Conservation (phyloP, 1,140 invertebrate genomes). For the Bursaphelenchus mucronatus region DNA sequence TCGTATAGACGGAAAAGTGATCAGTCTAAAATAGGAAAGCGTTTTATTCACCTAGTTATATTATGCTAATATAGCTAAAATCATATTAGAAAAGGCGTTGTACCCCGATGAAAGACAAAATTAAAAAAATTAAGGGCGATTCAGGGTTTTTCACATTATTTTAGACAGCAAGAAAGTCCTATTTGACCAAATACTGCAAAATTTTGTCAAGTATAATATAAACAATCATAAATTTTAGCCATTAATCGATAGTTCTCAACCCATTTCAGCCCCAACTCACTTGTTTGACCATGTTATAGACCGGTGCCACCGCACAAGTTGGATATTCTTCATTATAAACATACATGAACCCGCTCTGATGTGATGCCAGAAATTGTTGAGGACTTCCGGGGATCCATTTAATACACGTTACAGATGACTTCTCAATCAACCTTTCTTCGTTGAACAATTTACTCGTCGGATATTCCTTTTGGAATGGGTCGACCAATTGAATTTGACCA, state of each 20-base stretch:
- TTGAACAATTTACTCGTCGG: conserved; percentile 84
- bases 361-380: conserved; percentile 86
- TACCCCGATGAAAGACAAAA: too few species aligned
- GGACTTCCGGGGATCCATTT: conserved; percentile 89
- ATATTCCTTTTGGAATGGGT: conserved; percentile 86
- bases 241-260: neutral
- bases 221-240: too few species aligned
- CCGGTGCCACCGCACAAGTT: conserved; percentile 73
- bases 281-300: conserved; percentile 89
- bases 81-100: too few species aligned
- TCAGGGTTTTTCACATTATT: too few species aligned
- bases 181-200: too few species aligned
- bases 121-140: too few species aligned
- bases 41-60: neutral
- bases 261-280: conserved; percentile 59
- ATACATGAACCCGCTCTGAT: conserved; percentile 93
- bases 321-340: conserved; percentile 91
- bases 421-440: conserved; percentile 97
- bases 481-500: conserved; percentile 91
- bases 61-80: neutral
- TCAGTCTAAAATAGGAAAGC: conserved; percentile 66
- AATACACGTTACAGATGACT: conserved; percentile 95
- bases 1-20: conserved; percentile 85
- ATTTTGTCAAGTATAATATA: too few species aligned
- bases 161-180: too few species aligned